These are phyloP conservation scores for Tipula vernalis DNA, from an alignment of 2,888 invertebrate species.

Conservation along the genomic window DNA sequence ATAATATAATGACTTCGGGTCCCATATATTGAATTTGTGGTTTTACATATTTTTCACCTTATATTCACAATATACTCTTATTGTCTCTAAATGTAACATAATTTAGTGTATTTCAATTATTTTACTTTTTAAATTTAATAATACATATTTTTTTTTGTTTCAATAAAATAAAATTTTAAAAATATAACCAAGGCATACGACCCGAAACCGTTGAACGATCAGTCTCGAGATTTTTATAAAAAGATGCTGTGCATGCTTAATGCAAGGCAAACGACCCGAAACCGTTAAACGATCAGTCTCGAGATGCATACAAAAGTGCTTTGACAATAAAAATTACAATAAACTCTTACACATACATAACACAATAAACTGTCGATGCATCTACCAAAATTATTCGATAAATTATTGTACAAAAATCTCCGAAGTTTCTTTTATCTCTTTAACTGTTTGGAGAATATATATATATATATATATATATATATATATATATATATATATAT, in stretches of 20 bases:
- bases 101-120: background rate
- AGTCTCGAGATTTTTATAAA: slow-evolving; percentile 17
- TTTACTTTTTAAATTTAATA: background rate
- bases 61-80: too few species aligned
- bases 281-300: too few species aligned
- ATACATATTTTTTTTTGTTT: background rate
- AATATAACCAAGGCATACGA: slow-evolving; percentile 22
- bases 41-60: too few species aligned
- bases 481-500: too few species aligned
- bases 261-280: too few species aligned
- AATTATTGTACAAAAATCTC: background rate
- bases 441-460: background rate
- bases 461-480: too few species aligned
- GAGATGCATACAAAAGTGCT: slow-evolving; percentile 9
- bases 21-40: too few species aligned
- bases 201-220: slow-evolving; percentile 32
- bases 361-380: background rate
- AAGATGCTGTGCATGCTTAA: too few species aligned
- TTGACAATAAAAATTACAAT: background rate
- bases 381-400: background rate
- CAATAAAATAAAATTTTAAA: background rate
- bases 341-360: background rate
- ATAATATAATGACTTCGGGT: too few species aligned
- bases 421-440: background rate
- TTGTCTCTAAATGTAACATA: background rate